A percentile compares a stretch with the other conserved stretches of the same genome.
phyloP scores from a whole-genome alignment of 2,113 vertebrate genomes.

The Holacanthus passer region DNA sequence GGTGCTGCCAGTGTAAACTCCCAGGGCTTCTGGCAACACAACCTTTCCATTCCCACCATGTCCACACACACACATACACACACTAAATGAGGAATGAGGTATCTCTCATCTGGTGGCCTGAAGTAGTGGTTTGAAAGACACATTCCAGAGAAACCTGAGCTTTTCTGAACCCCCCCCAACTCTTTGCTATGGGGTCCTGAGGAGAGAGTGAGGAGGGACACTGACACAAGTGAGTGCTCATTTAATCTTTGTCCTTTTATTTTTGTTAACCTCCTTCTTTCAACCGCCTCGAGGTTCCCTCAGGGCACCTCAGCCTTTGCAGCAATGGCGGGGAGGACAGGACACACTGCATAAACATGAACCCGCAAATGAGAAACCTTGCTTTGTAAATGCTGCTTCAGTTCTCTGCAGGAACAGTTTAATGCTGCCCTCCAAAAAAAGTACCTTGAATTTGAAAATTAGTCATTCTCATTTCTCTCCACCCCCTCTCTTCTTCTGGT shows the following conservation, averaged over 20 bases:
- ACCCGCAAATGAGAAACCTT: slow-evolving; percentile 9
- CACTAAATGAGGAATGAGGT: slow-evolving; percentile 58
- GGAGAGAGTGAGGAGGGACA: slow-evolving; percentile 23
- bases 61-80: slow-evolving; percentile 39
- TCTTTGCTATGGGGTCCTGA: slow-evolving; percentile 27
- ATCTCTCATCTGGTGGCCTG: slow-evolving; percentile 74
- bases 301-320: not conserved
- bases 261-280: not conserved
- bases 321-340: not conserved
- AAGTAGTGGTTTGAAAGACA: slow-evolving; percentile 52
- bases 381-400: slow-evolving; percentile 2
- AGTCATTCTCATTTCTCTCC: not conserved
- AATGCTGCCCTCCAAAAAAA: not conserved
- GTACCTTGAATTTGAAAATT: slow-evolving; percentile 10
- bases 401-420: not conserved
- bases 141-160: slow-evolving; percentile 72
- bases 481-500: not conserved
- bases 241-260: not conserved
- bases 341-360: not conserved
- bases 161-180: slow-evolving; percentile 24
- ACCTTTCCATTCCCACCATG: slow-evolving; percentile 44
- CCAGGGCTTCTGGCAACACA: slow-evolving; percentile 40
- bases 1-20: slow-evolving; percentile 51
- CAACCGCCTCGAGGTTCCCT: not conserved
- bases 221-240: not conserved